Evolutionary conservation across 1,140 invertebrate species (phyloP).

Genomic region (Marisa cornuarietis): DNA sequence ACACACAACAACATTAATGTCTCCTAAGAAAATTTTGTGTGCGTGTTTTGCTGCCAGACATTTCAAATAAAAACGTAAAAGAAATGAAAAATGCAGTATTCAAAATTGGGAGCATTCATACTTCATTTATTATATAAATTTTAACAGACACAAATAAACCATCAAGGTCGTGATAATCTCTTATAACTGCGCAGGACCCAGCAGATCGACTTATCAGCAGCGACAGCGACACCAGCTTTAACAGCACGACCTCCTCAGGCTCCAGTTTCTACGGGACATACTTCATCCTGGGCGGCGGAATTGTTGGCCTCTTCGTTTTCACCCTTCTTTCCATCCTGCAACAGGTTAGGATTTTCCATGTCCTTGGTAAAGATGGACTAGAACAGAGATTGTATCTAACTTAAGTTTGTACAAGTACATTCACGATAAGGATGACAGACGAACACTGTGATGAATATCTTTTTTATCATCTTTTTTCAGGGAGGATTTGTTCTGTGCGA

Average conservation of each 20-base stretch:
- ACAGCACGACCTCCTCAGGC: constrained; percentile 3
- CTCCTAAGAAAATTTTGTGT: too few species aligned
- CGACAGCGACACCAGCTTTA: constrained; percentile 29
- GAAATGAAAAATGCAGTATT: too few species aligned
- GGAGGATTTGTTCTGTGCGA: constrained; percentile 43
- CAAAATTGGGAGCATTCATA: too few species aligned
- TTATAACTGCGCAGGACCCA: constrained; percentile 22
- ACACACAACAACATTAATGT: too few species aligned
- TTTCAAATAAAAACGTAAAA: too few species aligned
- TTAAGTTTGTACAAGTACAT: neutral
- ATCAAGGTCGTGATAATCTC: too few species aligned
- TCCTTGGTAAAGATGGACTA: neutral
- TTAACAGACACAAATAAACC: too few species aligned
- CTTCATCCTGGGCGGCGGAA: constrained; percentile 39
- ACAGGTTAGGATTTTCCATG: constrained; percentile 26
- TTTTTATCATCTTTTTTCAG: constrained; percentile 25
- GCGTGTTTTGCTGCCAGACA: too few species aligned
- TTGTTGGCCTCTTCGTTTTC: constrained; percentile 34
- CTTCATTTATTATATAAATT: too few species aligned
- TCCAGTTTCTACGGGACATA: constrained; percentile 32
- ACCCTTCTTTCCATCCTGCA: constrained; percentile 30
- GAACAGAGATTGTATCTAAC: neutral
- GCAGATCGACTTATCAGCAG: constrained; percentile 30
- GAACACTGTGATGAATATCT: too few species aligned
- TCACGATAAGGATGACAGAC: too few species aligned